Evolutionary conservation across 92 coral and sea anemone species (phyloP), one percentile per base, ranked within the genome.

Genomic region (Epizoanthus illoricatus): DNA sequence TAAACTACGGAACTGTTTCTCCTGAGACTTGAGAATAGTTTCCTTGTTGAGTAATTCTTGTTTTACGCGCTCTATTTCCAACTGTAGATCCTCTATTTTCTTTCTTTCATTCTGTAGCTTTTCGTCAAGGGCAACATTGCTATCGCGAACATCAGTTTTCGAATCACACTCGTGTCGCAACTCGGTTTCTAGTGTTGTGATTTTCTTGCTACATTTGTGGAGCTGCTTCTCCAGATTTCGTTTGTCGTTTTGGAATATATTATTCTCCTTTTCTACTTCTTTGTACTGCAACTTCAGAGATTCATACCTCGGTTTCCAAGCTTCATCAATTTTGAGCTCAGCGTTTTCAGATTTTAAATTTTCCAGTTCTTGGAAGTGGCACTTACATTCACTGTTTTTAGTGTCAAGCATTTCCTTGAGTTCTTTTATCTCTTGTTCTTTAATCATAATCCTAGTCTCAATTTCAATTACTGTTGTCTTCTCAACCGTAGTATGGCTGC

Each of bases 301-400:
- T 72, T 93, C 97, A 65, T 81, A 93, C 69, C 87, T 92, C 69
- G 74, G 90, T 43, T 86, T 90, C 97, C 92, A 93, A 10, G 83
- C 86, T 33, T 86, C 92, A 15, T 92, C 97, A 64, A 45, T 45
- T 78, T 62, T 64, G 33, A 62, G 61, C 71, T 78, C 82, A 6
- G 58, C 19, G 67, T 62, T 61, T 23, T 59, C 67, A 57, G 71
- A 78, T 63, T 57, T 20, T 78, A 57, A 13, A 40, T 63, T 70
- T 28, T 78, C 20, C 12, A 78, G 57, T 36, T 78, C 82, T 62
- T 78, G 12, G 13, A 78, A 60, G 49, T 78, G 82, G 47, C 60
- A 45, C 36, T 84, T 54, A 47, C 86, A 84, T 65, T 87, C 94
- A n/a, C 84, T 86, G 16, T 84, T 84, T 71, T 84, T 90, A 24